phyloP scores from a whole-genome alignment of 2,797 vertebrate genomes.

The Muscicapa comitata region DNA sequence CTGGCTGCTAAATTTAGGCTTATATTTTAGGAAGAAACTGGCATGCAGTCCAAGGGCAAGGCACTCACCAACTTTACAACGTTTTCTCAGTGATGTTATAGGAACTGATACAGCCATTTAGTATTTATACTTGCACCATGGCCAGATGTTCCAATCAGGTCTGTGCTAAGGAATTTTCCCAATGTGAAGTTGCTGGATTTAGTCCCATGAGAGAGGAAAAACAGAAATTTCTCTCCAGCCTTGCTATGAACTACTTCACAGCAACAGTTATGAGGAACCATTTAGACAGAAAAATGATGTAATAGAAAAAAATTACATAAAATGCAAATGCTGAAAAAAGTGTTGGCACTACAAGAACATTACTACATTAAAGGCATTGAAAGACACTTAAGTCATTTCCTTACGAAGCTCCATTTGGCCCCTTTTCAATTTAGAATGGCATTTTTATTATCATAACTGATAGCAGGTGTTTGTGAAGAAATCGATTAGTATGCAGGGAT shows the following conservation, averaged over 20 bases:
- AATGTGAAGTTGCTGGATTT: neutral
- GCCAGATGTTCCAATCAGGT: neutral
- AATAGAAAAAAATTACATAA: constrained; percentile 68
- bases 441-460: constrained; percentile 85
- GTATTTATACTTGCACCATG: neutral
- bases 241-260: neutral
- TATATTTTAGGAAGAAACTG: constrained; percentile 6
- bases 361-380: constrained; percentile 77
- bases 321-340: constrained; percentile 71
- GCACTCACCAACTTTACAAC: neutral
- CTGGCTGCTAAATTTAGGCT: constrained; percentile 40
- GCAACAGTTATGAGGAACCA: constrained; percentile 14
- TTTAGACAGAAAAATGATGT: constrained; percentile 39
- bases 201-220: neutral
- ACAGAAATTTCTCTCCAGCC: neutral
- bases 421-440: constrained; percentile 81
- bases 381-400: constrained; percentile 84
- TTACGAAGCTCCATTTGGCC: constrained; percentile 80
- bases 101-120: neutral
- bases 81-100: neutral
- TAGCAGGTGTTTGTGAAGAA: constrained; percentile 84
- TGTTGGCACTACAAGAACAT: constrained; percentile 73
- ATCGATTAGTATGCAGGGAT: constrained; percentile 85
- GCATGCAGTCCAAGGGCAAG: constrained; percentile 4
- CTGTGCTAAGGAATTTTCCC: neutral